Evolutionary conservation across 2,888 invertebrate genomes (phyloP), one percentile per base, ranked within the genome.

Genomic region (Spisula solida): DNA sequence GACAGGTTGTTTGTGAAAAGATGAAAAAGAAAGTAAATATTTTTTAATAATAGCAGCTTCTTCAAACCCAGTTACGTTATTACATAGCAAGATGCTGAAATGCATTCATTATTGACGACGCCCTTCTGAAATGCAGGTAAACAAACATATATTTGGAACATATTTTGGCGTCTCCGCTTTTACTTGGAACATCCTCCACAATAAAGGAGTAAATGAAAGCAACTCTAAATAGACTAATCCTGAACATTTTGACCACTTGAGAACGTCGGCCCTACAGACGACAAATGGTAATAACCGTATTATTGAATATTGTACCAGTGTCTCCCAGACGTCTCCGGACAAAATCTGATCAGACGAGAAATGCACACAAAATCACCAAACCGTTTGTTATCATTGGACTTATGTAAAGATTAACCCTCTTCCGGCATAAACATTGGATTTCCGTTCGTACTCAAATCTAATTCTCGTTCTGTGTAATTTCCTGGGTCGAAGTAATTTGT

Each of bases 391-490:
- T 66, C 8, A 66, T 66, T 66, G 25, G 60, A 8, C 60, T n/a
- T 66, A 25, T 1, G 60, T 66, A 66, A 25, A 66, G 1, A 66
- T 8, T 8, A 25, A 14, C 60, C 60, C 18, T 5, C 60, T 60
- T 60, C 60, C 60, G 60, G 25, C 12, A 66, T 25, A 66, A 66
- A 66, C 60, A 66, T 66, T 66, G 20, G n/a, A 66, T 66, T 66
- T 66, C 60, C 60, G 60, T 66, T 66, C n/a, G n/a, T n/a, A 66
- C 51, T 66, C 60, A 66, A 66, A 66, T 25, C 60, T 66, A 66
- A 25, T 25, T 56, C 56, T 56, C 60, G 25, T 25, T n/a, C 25
- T 25, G 0, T 25, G 60, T 25, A 25, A 66, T 25, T 66, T 66
- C 10, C 60, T 66, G n/a, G 60, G 25, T 25, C 60, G n/a, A 8